A percentile compares a stretch with the other conserved stretches of the same genome.
Conservation (phyloP, 2,797 vertebrate genomes). For the Garrulus glandarius region DNA sequence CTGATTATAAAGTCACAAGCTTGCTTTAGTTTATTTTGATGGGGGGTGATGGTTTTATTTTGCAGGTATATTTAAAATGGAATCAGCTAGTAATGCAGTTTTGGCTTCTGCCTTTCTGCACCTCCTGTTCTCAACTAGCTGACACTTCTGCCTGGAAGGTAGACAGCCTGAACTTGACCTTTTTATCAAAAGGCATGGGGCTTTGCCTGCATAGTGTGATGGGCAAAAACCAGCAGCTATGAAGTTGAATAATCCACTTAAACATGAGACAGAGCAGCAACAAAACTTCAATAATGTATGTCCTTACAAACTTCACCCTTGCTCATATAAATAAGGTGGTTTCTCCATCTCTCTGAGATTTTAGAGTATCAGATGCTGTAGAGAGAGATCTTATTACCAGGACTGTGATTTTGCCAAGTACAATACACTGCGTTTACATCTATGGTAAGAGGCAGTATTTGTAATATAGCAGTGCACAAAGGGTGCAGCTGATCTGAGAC, state of each 20-base stretch:
- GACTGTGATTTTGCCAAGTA: not conserved
- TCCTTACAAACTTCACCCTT: not conserved
- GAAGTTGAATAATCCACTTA: not conserved
- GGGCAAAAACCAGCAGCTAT: not conserved
- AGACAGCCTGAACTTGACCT: not conserved
- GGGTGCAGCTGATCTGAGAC: not conserved
- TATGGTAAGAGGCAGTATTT: not conserved
- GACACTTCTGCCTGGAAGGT: not conserved
- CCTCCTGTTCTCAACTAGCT: not conserved
- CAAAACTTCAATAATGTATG: not conserved
- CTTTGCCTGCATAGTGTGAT: not conserved
- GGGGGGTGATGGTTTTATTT: not conserved
- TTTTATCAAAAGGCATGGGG: not conserved
- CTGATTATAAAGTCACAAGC: not conserved
- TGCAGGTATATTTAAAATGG: not conserved
- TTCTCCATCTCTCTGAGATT: not conserved
- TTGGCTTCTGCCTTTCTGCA: not conserved
- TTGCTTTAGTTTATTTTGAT: not conserved
- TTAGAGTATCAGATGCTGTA: not conserved
- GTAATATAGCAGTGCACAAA: not conserved
- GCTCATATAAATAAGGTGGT: not conserved
- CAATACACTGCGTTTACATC: not conserved
- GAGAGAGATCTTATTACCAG: not conserved
- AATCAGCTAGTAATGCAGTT: not conserved
- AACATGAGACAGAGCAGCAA: not conserved